phyloP scores from a whole-genome alignment of 2,797 vertebrate genomes.

The Allobates femoralis region DNA sequence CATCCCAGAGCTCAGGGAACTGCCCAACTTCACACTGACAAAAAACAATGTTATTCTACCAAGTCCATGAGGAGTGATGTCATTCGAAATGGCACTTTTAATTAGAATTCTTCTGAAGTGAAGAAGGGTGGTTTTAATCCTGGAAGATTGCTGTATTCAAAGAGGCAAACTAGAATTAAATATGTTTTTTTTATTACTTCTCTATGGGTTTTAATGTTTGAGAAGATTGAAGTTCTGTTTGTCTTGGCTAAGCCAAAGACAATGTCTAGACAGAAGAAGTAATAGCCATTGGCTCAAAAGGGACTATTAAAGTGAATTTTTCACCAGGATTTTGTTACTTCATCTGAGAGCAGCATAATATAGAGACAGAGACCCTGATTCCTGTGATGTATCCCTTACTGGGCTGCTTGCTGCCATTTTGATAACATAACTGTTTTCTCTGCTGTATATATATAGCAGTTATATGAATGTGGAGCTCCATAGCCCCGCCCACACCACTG shows the following conservation, averaged over 20 bases:
- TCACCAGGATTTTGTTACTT: too few relatives aligned
- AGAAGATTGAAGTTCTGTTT: background rate
- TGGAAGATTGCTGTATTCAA: constrained; percentile 1
- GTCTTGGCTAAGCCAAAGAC: background rate
- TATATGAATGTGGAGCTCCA: too few relatives aligned
- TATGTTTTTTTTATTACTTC: background rate
- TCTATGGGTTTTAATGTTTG: background rate
- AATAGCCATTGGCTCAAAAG: background rate
- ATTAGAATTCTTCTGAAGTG: constrained; percentile 15
- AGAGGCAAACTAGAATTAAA: background rate
- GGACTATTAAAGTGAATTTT: background rate
- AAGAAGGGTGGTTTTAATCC: background rate
- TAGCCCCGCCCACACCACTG: too few relatives aligned
- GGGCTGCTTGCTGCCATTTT: too few relatives aligned
- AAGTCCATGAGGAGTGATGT: constrained; percentile 30
- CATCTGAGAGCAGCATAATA: too few relatives aligned
- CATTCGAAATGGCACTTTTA: constrained; percentile 26
- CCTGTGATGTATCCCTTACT: too few relatives aligned
- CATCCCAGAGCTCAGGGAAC: constrained; percentile 1
- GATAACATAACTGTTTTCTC: too few relatives aligned
- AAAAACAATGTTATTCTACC: constrained; percentile 45
- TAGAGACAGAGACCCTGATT: too few relatives aligned
- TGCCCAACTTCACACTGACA: background rate
- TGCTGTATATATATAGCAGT: too few relatives aligned
- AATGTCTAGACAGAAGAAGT: background rate